Evolutionary conservation across 2,797 vertebrate genomes (phyloP), one percentile per base, ranked within the genome.

Genomic region (Pangasius djambal): DNA sequence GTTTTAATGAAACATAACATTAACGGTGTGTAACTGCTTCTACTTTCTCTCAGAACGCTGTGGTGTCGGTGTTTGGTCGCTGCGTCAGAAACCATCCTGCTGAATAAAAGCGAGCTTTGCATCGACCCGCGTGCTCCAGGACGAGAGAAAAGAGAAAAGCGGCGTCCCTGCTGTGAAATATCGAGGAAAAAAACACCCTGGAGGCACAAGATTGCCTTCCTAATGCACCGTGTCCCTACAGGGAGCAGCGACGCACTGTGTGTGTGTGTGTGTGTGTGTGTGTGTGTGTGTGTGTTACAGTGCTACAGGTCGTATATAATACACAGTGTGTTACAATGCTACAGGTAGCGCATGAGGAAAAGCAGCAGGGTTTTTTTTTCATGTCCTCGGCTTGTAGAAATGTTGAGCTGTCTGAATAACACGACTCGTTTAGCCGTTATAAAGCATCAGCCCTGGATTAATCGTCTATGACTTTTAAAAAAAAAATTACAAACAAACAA

Each of bases 81-180:
- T 55, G 79, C 52, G 4, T 69, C 83, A 90, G 25, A 72, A 81
- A 72, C 28, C 61, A 82, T 78, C 65, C 82, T 31, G 55, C 72
- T 37, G 86, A 89, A 89, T 89, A 88, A 89, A 90, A 81, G 74
- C 7, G 25, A 87, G 74, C 67, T 89, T 67, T 70, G 67, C 74
- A 67, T 88, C 89, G 84, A 86, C 63, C 72, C 34, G 57, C 4
- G 6, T 67, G 28, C 77, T 87, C 72, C 69, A 61, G 85, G 52
- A 48, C 50, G 28, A 74, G 85, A 69, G 77, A 69, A 25, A 4
- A 85, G 48, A 85, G 83, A 31, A 61, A 70, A 86, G 28, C 20
- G 78, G 28, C 44, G n/a, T 89, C 72, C 89, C 75, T 67, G 86
- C 89, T 89, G 86, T 67, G 85, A 84, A 83, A 52, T 63, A 37